Conservation (phyloP, 2,113 vertebrate species). For the Argyrosomus japonicus region DNA sequence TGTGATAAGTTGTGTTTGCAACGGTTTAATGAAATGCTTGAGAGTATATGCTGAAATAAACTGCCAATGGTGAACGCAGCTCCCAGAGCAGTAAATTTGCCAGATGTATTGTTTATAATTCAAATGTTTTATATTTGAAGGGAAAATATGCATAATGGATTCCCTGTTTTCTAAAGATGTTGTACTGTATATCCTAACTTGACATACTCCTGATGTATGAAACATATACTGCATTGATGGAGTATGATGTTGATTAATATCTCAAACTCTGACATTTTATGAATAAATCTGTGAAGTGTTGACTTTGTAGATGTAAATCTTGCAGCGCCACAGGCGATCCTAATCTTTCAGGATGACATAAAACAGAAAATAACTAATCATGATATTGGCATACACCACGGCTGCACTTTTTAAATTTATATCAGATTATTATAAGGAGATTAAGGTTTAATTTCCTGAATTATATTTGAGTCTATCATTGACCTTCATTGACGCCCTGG, state of each 20-base stretch:
- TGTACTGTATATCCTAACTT: not conserved
- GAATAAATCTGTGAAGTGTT: not conserved
- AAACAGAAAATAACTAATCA: not conserved
- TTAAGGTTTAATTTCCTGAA: slow-evolving; percentile 30
- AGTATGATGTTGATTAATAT: slow-evolving; percentile 9
- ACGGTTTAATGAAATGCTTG: not conserved
- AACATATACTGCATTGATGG: not conserved
- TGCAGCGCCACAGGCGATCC: not conserved
- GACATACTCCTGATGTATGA: not conserved
- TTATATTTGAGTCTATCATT: not conserved
- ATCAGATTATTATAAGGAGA: not conserved
- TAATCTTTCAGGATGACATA: not conserved
- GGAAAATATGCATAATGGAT: not conserved
- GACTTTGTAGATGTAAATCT: not conserved
- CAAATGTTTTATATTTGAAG: not conserved
- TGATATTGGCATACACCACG: not conserved
- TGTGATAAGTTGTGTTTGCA: not conserved
- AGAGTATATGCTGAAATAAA: not conserved
- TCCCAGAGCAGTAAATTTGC: not conserved
- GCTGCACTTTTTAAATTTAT: not conserved
- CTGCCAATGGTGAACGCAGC: not conserved
- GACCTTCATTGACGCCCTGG: not conserved
- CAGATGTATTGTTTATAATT: not conserved
- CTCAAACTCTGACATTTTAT: not conserved
- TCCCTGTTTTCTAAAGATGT: not conserved